Evolutionary conservation across 2,888 invertebrate genomes (phyloP).

Genomic region (Cosmia pyralina): DNA sequence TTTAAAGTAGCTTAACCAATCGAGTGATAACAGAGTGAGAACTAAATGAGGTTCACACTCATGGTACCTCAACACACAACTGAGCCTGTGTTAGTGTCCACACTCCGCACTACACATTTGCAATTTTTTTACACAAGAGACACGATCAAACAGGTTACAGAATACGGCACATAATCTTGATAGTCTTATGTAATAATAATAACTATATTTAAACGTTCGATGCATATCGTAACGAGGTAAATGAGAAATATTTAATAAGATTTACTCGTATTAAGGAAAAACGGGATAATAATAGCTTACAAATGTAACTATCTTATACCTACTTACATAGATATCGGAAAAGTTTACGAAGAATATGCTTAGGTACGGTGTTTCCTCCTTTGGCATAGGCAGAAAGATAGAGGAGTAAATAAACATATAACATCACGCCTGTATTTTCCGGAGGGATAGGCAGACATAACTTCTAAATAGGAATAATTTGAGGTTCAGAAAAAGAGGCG

Average conservation of each 20-base stretch:
- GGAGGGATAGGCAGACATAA: background rate
- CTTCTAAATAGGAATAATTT: no score
- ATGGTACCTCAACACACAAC: constrained; percentile 29
- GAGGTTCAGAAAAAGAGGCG: no score
- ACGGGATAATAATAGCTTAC: background rate
- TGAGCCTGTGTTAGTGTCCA: constrained; percentile 36
- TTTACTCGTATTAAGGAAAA: constrained; percentile 44
- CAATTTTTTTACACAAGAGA: constrained; percentile 54
- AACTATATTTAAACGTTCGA: constrained; percentile 23
- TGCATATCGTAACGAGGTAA: constrained; percentile 42
- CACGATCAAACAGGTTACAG: constrained; percentile 51
- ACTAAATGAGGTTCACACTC: constrained; percentile 2
- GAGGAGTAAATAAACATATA: background rate
- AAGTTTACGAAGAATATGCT: constrained; percentile 4
- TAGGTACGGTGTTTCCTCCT: background rate
- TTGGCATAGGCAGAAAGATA: background rate
- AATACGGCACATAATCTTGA: constrained; percentile 21
- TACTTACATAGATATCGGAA: background rate
- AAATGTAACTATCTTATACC: background rate
- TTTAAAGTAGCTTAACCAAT: background rate
- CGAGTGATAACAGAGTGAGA: constrained; percentile 60
- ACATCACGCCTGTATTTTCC: no score
- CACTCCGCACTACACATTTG: constrained; percentile 46
- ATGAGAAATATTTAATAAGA: constrained; percentile 16
- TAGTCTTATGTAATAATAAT: constrained; percentile 52